A percentile compares a stretch with the other conserved stretches of the same genome.
Evolutionary conservation across 2,888 invertebrate species (phyloP).

Genomic region (Mylabris sibirica): DNA sequence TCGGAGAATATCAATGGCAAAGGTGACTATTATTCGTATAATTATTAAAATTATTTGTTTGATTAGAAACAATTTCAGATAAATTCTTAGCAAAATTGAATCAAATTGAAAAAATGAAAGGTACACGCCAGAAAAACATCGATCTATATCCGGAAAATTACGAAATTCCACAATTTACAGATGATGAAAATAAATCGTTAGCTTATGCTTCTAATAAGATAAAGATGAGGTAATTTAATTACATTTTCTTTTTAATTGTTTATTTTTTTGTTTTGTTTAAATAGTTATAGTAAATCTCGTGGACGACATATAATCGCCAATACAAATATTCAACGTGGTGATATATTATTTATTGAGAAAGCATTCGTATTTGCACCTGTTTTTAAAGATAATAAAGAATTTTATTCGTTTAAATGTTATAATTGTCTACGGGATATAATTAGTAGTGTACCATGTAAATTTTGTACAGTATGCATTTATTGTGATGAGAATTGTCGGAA

Average conservation of each 20-base stretch:
- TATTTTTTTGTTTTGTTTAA: not conserved
- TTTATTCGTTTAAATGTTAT: conserved; percentile 70
- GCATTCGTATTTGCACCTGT: conserved; percentile 81
- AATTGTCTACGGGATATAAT: conserved; percentile 72
- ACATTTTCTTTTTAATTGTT: not conserved
- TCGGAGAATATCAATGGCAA: conserved; percentile 44
- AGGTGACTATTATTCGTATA: conserved; percentile 34
- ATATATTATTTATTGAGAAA: conserved; percentile 80
- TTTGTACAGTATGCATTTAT: conserved; percentile 73
- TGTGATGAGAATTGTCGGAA: conserved; percentile 72
- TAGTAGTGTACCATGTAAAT: conserved; percentile 72
- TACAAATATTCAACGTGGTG: conserved; percentile 68
- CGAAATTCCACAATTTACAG: conserved; percentile 60
- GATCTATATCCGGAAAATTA: conserved; percentile 43
- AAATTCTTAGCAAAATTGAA: conserved; percentile 50
- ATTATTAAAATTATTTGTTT: conserved; percentile 16
- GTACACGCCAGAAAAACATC: conserved; percentile 36
- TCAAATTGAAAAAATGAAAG: conserved; percentile 49
- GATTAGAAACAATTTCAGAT: conserved; percentile 39
- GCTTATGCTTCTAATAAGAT: conserved; percentile 65
- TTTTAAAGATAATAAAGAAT: conserved; percentile 63
- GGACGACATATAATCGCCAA: conserved; percentile 75
- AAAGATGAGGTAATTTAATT: conserved; percentile 56
- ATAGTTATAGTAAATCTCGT: conserved; percentile 64
- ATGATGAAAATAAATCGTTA: conserved; percentile 65